Conservation (phyloP, 1,140 invertebrate species). For the Listronotus oregonensis region DNA sequence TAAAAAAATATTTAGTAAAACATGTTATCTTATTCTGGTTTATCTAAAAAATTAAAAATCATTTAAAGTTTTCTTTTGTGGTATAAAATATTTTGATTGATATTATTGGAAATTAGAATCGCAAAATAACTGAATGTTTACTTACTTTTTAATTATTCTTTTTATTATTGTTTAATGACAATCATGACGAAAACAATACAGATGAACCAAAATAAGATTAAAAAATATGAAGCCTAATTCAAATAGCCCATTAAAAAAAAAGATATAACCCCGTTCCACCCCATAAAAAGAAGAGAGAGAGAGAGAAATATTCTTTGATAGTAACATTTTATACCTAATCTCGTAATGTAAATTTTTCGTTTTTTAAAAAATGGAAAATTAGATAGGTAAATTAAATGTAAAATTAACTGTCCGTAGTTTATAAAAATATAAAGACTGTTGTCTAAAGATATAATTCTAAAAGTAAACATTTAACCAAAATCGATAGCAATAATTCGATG, state of each 20-base stretch:
- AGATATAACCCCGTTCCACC: background rate
- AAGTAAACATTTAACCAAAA: constrained; percentile 41
- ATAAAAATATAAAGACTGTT: constrained; percentile 47
- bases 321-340: constrained; percentile 6
- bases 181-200: no score
- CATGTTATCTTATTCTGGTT: no score
- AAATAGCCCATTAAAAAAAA: background rate
- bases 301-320: constrained; percentile 14
- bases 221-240: background rate
- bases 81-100: no score
- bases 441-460: constrained; percentile 48
- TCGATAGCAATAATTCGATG: constrained; percentile 48
- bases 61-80: no score
- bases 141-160: no score
- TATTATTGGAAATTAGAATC: no score
- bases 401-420: constrained; percentile 48
- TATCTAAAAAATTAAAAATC: no score
- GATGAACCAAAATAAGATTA: no score
- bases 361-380: constrained; percentile 15
- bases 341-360: constrained; percentile 14
- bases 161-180: no score
- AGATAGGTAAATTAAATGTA: constrained; percentile 42
- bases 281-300: background rate
- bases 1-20: no score
- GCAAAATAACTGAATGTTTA: no score